These are phyloP conservation scores for Catharus minimus DNA, from an alignment of 2,113 vertebrate genomes.

Conservation along the genomic window DNA sequence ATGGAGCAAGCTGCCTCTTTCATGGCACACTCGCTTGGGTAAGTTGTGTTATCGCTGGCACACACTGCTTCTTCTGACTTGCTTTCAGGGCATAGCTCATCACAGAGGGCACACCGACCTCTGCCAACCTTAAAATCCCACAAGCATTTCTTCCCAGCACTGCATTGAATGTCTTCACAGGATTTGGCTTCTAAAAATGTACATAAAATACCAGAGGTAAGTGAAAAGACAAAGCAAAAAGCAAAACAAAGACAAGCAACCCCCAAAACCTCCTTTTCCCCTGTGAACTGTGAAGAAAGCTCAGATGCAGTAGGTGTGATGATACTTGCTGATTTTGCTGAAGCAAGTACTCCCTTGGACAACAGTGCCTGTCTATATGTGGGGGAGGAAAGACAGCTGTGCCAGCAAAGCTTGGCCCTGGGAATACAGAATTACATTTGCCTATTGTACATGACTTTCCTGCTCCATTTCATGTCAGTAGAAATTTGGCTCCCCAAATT, in stretches of 20 bases:
- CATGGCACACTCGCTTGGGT: slow-evolving; percentile 96
- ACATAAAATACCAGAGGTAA: slow-evolving; percentile 58
- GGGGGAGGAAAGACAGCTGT: neutral
- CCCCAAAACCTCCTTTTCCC: neutral
- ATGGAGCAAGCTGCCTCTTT: slow-evolving; percentile 94
- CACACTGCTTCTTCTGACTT: slow-evolving; percentile 93
- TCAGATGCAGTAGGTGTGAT: neutral
- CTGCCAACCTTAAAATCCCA: slow-evolving; percentile 93
- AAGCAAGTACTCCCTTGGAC: neutral
- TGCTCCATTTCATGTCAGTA: neutral
- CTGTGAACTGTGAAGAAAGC: neutral
- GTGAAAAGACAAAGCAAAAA: neutral
- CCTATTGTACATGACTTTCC: neutral
- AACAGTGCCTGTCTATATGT: neutral
- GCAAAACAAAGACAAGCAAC: neutral
- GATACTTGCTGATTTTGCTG: slow-evolving; percentile 4
- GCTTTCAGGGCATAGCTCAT: slow-evolving; percentile 89
- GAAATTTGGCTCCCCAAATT: neutral
- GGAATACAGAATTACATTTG: slow-evolving; percentile 38
- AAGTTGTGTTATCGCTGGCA: slow-evolving; percentile 96
- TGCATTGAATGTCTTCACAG: slow-evolving; percentile 96
- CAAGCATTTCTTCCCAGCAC: slow-evolving; percentile 91
- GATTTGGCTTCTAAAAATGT: slow-evolving; percentile 92
- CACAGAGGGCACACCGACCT: slow-evolving; percentile 90
- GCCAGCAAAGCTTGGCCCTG: slow-evolving; percentile 28